Evolutionary conservation across 2,888 invertebrate genomes (phyloP).

Genomic region (Acleris literana): DNA sequence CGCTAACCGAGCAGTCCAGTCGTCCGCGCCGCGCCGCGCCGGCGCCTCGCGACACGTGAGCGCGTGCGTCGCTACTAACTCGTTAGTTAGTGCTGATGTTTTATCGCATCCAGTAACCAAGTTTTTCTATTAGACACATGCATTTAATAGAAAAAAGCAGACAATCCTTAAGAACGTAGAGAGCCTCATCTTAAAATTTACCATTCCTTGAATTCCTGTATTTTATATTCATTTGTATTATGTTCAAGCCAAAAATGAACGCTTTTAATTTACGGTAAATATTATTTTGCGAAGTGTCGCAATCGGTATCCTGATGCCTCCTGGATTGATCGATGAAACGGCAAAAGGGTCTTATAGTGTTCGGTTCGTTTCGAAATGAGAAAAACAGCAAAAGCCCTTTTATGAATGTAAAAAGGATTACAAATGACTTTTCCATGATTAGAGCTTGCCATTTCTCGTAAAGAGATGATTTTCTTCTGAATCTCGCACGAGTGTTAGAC

Average conservation of each 20-base stretch:
- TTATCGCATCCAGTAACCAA: conserved; percentile 8
- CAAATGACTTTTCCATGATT: too few relatives aligned
- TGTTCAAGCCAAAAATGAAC: conserved; percentile 34
- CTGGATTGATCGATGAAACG: conserved; percentile 1
- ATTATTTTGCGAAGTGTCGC: conserved; percentile 7
- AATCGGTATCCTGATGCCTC: conserved; percentile 3
- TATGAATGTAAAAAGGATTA: background rate
- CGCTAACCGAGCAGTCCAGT: too few relatives aligned
- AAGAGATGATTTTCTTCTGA: too few relatives aligned
- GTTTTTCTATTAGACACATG: background rate
- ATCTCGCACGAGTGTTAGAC: too few relatives aligned
- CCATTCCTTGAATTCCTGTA: conserved; percentile 32
- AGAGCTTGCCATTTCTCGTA: too few relatives aligned
- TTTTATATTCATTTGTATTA: conserved; percentile 30
- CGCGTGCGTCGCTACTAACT: conserved; percentile 17
- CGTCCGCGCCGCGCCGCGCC: background rate
- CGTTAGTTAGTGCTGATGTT: conserved; percentile 18
- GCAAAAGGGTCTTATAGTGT: too few relatives aligned
- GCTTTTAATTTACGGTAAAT: conserved; percentile 16
- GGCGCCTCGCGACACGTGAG: background rate
- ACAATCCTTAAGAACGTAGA: conserved; percentile 13
- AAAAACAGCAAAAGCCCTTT: conserved; percentile 27
- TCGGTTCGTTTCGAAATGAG: background rate
- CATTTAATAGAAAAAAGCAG: background rate
- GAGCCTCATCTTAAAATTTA: conserved; percentile 26